A percentile compares a stretch with the other conserved stretches of the same genome.
Evolutionary conservation across 2,113 vertebrate genomes (phyloP).

Genomic region (Phylloscopus trochilus): DNA sequence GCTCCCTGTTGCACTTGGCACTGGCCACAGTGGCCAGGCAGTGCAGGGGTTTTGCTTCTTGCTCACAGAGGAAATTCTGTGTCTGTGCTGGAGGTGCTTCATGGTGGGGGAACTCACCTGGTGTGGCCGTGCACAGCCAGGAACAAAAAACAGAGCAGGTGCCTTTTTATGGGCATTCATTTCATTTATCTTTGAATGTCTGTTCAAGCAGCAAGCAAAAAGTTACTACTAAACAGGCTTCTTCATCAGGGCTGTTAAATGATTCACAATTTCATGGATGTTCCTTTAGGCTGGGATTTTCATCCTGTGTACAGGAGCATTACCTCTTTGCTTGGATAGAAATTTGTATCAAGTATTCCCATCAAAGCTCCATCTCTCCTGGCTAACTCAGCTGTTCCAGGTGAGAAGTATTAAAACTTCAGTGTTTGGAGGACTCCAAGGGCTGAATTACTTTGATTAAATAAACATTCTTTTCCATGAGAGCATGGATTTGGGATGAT

Average conservation of each 20-base stretch:
- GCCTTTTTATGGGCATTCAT: background rate
- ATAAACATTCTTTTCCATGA: background rate
- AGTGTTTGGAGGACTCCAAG: background rate
- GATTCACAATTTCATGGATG: background rate
- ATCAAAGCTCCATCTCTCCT: conserved; percentile 26
- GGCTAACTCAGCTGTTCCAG: conserved; percentile 1
- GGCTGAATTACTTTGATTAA: background rate
- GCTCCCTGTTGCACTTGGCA: background rate
- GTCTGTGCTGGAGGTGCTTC: background rate
- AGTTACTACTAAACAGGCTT: background rate
- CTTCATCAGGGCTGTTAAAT: background rate
- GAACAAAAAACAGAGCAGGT: background rate
- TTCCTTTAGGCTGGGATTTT: background rate
- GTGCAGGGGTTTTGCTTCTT: background rate
- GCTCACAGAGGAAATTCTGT: background rate
- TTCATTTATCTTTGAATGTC: background rate
- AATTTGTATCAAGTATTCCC: background rate
- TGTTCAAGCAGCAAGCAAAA: background rate
- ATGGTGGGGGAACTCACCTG: background rate
- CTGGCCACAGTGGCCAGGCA: background rate
- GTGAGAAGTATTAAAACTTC: conserved; percentile 19
- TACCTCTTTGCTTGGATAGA: background rate
- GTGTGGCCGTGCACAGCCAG: background rate
- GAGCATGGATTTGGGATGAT: background rate
- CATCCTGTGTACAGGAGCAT: background rate